Evolutionary conservation across 2,113 vertebrate genomes (phyloP).

Genomic region (Notarius lentiginosus): DNA sequence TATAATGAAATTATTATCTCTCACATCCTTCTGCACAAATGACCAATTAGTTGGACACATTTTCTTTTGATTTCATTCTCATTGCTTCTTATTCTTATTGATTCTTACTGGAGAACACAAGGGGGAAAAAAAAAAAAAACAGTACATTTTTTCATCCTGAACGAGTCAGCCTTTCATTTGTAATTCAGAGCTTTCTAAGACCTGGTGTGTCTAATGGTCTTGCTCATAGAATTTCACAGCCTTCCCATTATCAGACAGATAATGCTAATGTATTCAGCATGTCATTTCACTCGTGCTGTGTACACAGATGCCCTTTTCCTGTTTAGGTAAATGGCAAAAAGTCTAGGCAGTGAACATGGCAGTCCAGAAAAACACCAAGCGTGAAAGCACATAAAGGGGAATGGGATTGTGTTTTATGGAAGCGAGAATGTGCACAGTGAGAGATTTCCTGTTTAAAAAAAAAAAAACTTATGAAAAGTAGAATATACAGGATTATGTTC

Average conservation of each 20-base stretch:
- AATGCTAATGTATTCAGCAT: constrained; percentile 48
- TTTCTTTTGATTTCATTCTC: neutral
- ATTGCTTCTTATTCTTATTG: too few relatives aligned
- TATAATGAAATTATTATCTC: neutral
- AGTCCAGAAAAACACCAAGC: constrained; percentile 30
- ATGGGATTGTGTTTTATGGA: neutral
- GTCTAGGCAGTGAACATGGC: constrained; percentile 25
- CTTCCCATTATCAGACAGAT: constrained; percentile 29
- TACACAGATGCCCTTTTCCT: constrained; percentile 50
- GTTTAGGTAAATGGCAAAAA: constrained; percentile 47
- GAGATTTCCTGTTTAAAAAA: neutral
- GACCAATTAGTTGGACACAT: neutral
- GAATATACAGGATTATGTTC: neutral
- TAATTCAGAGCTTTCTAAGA: constrained; percentile 40
- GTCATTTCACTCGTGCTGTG: constrained; percentile 45
- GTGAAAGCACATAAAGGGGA: constrained; percentile 22
- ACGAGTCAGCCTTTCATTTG: constrained; percentile 22
- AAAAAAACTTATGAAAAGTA: neutral
- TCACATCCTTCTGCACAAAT: neutral
- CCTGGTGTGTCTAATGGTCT: constrained; percentile 38
- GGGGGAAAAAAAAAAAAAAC: neutral
- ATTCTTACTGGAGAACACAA: neutral
- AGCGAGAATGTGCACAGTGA: neutral
- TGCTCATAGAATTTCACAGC: constrained; percentile 31
- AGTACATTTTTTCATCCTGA: neutral